Evolutionary conservation across 2,797 vertebrate species (phyloP), one percentile per base, ranked within the genome.

Genomic region (Euphonia xanthogaster): DNA sequence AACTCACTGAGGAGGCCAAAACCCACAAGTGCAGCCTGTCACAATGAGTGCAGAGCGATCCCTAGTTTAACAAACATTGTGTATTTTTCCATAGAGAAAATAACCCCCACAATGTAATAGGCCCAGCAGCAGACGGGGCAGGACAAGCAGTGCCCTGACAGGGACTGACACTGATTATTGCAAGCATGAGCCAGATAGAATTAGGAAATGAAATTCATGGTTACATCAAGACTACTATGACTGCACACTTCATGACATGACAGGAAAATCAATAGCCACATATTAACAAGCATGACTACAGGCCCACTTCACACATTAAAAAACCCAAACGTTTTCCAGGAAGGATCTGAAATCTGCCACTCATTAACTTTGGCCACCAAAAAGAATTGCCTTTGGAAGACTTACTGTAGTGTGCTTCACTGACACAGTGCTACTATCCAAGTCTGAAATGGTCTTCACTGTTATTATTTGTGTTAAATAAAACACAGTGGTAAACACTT

Each of bases 381-480:
- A 80, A 73, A 27, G 14, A 86, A 78, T 48, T 67, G 27, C 0
- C 39, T 88, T 48, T 76, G 24, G 20, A 79, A 85, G 24, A 45
- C 16, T 68, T 58, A 55, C 17, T 81, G 53, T 42, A 54, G 42
- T 16, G 6, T 25, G 60, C 39, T 83, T 65, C 86, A 45, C 42
- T 83, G 86, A 83, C 65, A 92, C 84, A 8, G 28, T 47, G 44
- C 44, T 89, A 30, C 88, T 87, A 65, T 44, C 54, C 27, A 62
- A 76, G 75, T 35, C 90, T 92, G 77, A 93, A 89, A 44, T 30
- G 42, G 31, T 87, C 84, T 72, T 55, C 70, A 33, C 31, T 78
- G 61, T 80, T 92, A 62, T 75, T 74, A 88, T 91, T 96, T 89
- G 76, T 71, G 18, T 85, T 92, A 93, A 91, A 50, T 53, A 74